Base-by-base conservation (phyloP, 2,888 invertebrate genomes). In the Hofmannophila pseudospretella region DNA sequence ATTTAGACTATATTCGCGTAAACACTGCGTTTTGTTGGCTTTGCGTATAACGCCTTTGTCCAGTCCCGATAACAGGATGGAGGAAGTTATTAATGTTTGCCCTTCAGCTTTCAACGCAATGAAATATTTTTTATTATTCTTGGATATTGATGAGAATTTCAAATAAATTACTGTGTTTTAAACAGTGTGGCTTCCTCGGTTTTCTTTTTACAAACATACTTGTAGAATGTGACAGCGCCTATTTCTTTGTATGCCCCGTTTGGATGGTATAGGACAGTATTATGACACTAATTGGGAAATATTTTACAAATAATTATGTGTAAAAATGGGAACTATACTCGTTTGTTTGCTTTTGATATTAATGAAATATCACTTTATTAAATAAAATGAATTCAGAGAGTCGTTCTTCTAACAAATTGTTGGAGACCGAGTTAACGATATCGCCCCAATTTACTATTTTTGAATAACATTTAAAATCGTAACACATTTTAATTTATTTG, bases 11-110 rank as follows among this genome's bases (percentile, higher is more conserved):
- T 32, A 31, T 32, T 30, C 28, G 29, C 26, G 20, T 36, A 49
- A 60, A 66, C 47, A 62, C 49, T 16, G 53, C 44, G 27, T 10
- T 10, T 5, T 27, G 52, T 45, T 44, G 49, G 48, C n/a, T 55
- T 51, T 50, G 42, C 47, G 51, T 58, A 64, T 56, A 67, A 64
- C 50, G 68, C 59, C 77, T 79, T 79, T 81, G 80, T 80, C 57
- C 61, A 13, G 61, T 52, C 39, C 47, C 41, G 41, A 57, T 35
- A 45, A 42, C 67, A 57, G 62, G 58, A 67, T 61, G 67, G 38
- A 59, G 56, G 58, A 64, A 67, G 68, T 65, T 61, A 64, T 70
- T 67, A 45, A 66, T 58, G 61, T 57, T 52, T 52, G 66, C 49
- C 70, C 71, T 74, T 71, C 67, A 16, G 51, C 39, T 64, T 56